Base-by-base conservation (phyloP, 2,797 vertebrate species). In the Jordanella pulchra region DNA sequence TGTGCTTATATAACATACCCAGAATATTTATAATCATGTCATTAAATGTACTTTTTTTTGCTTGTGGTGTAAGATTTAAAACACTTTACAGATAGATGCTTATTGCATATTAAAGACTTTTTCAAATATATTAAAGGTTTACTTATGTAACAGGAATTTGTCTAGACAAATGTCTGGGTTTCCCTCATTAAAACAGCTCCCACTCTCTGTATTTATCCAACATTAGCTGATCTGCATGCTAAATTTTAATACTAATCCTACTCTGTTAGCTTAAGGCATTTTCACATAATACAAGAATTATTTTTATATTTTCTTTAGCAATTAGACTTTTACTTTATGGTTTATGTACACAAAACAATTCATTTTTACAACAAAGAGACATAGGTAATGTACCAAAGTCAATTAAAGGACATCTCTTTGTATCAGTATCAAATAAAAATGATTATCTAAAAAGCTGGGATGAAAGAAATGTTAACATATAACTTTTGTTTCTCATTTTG, bases 91-190 rank as follows among this genome's bases (percentile, higher is more conserved):
- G 25, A 50, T 60, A 58, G 60, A 72, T 65, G 75, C 65, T 73
- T 25, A 81, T 79, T 80, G 70, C 74, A 72, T 50, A 81, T 75
- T 65, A 84, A 78, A 69, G 44, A 73, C 61, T 47, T 14, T 77
- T 80, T 81, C 6, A 71, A 39, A 84, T 77, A 51, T 65, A 63
- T 73, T 73, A 85, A 55, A 72, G 67, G 32, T 63, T 23, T 75
- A 30, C 63, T 80, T 71, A 65, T 50, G 72, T 65, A 79, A 78
- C 25, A 58, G 77, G 67, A 82, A 89, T 83, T 65, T 67, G 78
- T 75, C 39, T 71, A 45, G 54, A 68, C 56, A 60, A 66, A 72
- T 64, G 7, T 73, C 73, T 68, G 74, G 42, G 9, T 78, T 83
- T 84, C 48, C 77, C 64, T 77, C 39, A 63, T 25, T 63, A 25